phyloP scores from a whole-genome alignment of 2,888 invertebrate species.

The Papilio elwesi region DNA sequence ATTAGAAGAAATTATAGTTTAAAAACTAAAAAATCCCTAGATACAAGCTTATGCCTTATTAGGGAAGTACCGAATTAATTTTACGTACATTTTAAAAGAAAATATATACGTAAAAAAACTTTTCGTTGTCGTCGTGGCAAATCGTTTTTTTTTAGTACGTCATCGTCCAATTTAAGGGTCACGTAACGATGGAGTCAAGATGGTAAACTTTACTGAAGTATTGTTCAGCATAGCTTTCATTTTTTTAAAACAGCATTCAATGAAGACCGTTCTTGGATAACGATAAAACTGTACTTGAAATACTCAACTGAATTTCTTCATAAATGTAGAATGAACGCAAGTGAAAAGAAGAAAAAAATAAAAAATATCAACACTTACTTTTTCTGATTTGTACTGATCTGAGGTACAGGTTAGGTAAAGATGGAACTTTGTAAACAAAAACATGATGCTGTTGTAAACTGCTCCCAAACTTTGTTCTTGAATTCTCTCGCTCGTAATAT shows the following conservation, averaged over 20 bases:
- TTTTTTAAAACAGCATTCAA: background rate
- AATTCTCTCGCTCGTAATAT: slow-evolving; percentile 12
- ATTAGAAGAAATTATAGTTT: too few species aligned
- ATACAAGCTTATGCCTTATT: too few species aligned
- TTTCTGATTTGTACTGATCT: background rate
- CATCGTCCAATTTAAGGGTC: slow-evolving; percentile 9
- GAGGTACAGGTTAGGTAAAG: background rate
- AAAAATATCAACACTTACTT: background rate
- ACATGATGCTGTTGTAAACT: slow-evolving; percentile 11
- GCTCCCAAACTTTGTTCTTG: slow-evolving; percentile 18
- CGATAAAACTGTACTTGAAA: slow-evolving; percentile 9
- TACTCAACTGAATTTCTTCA: background rate
- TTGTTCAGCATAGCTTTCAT: background rate
- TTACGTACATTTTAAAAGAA: too few species aligned
- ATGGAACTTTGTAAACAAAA: background rate
- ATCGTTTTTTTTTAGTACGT: background rate
- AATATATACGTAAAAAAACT: background rate
- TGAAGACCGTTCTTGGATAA: background rate
- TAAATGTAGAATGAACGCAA: background rate
- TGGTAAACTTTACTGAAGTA: slow-evolving; percentile 7
- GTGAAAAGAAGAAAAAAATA: background rate
- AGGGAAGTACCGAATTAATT: too few species aligned
- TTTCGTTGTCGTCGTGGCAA: background rate
- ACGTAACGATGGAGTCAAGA: slow-evolving; percentile 12
- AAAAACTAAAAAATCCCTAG: too few species aligned